phyloP scores from a whole-genome alignment of 2,797 vertebrate genomes.

The Potorous gilbertii region DNA sequence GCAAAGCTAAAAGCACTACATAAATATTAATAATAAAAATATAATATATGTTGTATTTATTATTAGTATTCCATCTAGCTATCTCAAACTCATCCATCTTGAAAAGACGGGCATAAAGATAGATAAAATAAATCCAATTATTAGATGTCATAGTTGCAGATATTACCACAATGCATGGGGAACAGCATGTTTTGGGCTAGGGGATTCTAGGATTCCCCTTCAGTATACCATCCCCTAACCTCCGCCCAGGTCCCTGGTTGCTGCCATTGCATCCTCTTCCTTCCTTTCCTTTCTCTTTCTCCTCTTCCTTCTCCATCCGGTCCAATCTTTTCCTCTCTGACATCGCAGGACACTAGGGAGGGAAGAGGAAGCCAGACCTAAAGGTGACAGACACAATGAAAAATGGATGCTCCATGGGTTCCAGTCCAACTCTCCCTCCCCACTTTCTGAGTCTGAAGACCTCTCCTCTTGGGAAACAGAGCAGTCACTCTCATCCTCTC shows the following conservation, averaged over 20 bases:
- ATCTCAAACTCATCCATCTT: not conserved
- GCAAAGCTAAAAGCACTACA: not conserved
- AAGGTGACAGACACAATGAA: not conserved
- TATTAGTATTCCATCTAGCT: not conserved
- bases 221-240: not conserved
- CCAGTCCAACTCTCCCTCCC: not conserved
- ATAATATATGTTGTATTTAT: not conserved
- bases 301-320: not conserved
- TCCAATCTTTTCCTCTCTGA: not conserved
- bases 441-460: not conserved
- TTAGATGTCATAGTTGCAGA: not conserved
- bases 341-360: not conserved
- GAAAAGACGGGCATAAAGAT: not conserved
- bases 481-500: not conserved
- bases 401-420: not conserved
- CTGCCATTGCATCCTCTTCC: not conserved
- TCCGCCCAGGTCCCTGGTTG: not conserved
- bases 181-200: not conserved
- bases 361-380: not conserved
- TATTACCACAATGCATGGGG: not conserved
- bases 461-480: not conserved
- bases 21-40: not conserved
- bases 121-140: not conserved
- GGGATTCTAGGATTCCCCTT: not conserved
- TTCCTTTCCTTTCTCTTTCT: no score